Conservation (phyloP, 1,140 invertebrate species). For the Drosophila gunungcola region DNA sequence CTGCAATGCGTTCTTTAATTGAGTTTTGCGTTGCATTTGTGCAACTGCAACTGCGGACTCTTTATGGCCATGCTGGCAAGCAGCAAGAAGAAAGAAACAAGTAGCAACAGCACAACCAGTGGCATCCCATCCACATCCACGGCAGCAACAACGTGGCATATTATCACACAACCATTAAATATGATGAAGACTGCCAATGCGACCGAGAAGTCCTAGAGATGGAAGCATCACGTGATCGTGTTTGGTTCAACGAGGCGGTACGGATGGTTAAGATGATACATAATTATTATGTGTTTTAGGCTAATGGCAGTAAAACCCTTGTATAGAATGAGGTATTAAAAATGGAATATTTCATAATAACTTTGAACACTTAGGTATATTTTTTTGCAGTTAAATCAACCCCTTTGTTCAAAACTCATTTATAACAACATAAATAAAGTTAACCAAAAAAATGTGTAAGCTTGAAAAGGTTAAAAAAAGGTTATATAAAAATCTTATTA, state of each 20-base stretch:
- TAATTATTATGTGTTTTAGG: no score
- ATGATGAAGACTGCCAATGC: constrained; percentile 80
- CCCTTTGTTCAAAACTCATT: no score
- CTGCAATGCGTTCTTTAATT: constrained; percentile 81
- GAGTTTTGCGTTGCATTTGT: constrained; percentile 78
- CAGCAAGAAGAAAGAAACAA: constrained; percentile 43
- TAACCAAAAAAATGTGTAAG: no score
- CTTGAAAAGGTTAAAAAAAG: no score
- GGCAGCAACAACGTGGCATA: constrained; percentile 70
- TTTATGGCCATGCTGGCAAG: constrained; percentile 64
- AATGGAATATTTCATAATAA: no score
- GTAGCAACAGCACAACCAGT: constrained; percentile 19
- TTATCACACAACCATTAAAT: constrained; percentile 84
- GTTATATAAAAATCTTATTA: no score
- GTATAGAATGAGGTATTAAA: no score
- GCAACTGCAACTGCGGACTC: constrained; percentile 57
- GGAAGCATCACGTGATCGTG: constrained; percentile 17
- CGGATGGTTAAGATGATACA: no score
- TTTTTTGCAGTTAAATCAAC: no score
- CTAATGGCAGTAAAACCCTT: no score
- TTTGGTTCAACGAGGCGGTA: not conserved
- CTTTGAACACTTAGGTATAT: no score
- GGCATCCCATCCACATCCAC: constrained; percentile 22
- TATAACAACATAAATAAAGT: no score
- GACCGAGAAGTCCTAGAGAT: constrained; percentile 41